These are phyloP conservation scores for Spheniscus humboldti DNA, from an alignment of 2,797 vertebrate genomes.

Conservation along the genomic window DNA sequence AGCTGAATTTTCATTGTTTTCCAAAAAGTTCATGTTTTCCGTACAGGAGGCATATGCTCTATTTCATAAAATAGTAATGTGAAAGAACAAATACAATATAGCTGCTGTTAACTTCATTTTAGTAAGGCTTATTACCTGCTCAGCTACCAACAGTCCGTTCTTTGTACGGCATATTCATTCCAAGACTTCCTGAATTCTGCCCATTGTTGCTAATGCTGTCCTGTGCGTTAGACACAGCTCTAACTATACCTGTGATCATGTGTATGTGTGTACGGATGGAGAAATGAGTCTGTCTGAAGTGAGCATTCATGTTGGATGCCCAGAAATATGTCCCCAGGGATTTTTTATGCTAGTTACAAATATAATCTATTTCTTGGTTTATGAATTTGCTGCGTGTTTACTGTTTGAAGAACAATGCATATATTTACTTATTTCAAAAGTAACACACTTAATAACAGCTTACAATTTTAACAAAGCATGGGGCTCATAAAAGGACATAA, in stretches of 20 bases:
- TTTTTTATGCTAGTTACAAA: background rate
- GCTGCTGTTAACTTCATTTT: background rate
- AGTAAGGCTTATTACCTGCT: background rate
- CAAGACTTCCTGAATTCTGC: background rate
- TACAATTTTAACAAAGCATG: background rate
- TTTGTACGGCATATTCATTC: background rate
- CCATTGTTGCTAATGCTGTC: background rate
- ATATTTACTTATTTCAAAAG: background rate
- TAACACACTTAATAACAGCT: background rate
- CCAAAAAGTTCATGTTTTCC: background rate
- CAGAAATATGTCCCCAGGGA: background rate
- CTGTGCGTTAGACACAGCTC: background rate
- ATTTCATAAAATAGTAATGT: background rate
- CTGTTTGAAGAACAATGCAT: background rate
- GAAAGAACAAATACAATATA: background rate
- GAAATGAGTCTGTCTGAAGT: background rate
- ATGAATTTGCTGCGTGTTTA: background rate
- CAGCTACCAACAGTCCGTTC: background rate
- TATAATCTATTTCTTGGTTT: background rate
- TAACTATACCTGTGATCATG: rapidly evolving
- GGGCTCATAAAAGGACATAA: background rate
- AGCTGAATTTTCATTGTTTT: background rate
- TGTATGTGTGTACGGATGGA: rapidly evolving
- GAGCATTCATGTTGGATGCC: background rate
- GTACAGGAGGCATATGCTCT: background rate